Conservation (phyloP, 2,888 invertebrate genomes). For the Cosmopolites sordidus region DNA sequence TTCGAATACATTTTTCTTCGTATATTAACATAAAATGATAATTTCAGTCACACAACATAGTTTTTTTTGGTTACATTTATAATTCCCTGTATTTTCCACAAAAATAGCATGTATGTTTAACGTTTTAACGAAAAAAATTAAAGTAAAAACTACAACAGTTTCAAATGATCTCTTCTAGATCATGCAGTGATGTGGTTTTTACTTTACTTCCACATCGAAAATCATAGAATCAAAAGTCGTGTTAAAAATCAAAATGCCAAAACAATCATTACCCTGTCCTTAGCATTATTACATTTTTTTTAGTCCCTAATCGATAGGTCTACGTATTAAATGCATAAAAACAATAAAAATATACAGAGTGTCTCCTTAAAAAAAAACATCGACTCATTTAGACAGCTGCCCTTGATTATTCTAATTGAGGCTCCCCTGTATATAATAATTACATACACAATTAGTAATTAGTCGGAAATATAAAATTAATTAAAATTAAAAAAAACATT, state of each 20-base stretch:
- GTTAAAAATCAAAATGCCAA: not conserved
- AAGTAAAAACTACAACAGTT: no score
- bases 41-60: slow-evolving; percentile 34
- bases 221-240: no score
- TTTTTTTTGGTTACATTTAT: slow-evolving; percentile 34
- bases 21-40: slow-evolving; percentile 22
- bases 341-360: not conserved
- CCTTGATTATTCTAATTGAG: no score
- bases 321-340: slow-evolving; percentile 2
- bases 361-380: no score
- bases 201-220: no score
- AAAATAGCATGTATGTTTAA: slow-evolving; percentile 21
- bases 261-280: not conserved
- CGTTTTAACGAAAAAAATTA: no score
- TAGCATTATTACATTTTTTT: not conserved
- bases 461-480: not conserved
- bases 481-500: slow-evolving; percentile 9
- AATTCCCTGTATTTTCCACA: slow-evolving; percentile 41
- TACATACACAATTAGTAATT: no score
- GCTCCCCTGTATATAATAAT: no score
- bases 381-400: no score
- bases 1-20: slow-evolving; percentile 14
- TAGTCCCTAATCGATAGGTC: slow-evolving; percentile 1
- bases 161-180: no score
- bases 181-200: no score